A percentile compares a stretch with the other conserved stretches of the same genome.
Evolutionary conservation across 2,113 vertebrate species (phyloP).

Genomic region (Hiodon alosoides): DNA sequence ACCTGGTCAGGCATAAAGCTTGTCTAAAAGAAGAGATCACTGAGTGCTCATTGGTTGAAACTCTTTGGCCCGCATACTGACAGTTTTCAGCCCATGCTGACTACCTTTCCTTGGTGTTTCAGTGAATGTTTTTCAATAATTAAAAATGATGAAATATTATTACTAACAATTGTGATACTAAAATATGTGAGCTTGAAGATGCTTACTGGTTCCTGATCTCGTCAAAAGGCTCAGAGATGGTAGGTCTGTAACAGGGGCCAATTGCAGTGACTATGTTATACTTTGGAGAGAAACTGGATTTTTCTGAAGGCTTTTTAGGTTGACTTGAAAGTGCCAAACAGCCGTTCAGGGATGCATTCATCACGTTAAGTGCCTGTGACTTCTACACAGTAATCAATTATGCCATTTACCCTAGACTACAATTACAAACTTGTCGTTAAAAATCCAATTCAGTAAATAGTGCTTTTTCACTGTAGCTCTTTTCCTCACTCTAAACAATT

Average conservation of each 20-base stretch:
- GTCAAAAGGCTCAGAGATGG: not conserved
- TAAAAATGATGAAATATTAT: not conserved
- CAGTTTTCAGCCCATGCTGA: not conserved
- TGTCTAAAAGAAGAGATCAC: conserved; percentile 15
- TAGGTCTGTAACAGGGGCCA: not conserved
- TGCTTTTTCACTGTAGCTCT: not conserved
- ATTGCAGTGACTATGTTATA: not conserved
- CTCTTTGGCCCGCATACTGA: conserved; percentile 2
- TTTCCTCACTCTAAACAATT: too few species aligned
- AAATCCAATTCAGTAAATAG: not conserved
- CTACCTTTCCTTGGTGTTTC: not conserved
- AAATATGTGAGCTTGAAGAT: too few species aligned
- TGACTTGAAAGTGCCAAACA: not conserved
- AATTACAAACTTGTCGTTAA: not conserved
- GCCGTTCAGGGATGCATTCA: too few species aligned
- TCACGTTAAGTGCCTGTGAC: not conserved
- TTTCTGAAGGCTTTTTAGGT: not conserved
- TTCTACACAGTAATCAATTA: not conserved
- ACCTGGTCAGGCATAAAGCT: not conserved
- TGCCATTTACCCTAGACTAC: not conserved
- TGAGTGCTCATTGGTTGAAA: not conserved
- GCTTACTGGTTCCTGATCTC: too few species aligned
- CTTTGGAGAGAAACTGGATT: not conserved
- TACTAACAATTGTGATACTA: too few species aligned
- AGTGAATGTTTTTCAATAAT: not conserved